Base-by-base conservation (phyloP, 2,888 invertebrate genomes). In the Drosophila helvetica region DNA sequence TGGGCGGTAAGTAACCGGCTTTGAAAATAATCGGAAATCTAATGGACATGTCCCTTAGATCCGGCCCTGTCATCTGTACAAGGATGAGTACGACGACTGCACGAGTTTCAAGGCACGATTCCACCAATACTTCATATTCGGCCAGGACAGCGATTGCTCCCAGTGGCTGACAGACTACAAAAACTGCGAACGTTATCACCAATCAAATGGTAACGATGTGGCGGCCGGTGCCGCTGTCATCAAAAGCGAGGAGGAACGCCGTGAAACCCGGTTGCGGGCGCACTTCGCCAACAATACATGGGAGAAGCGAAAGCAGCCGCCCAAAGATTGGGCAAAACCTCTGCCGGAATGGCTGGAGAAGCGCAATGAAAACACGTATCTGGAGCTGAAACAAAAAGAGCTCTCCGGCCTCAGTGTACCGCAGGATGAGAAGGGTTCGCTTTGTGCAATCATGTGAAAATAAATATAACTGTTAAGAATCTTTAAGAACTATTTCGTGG, bases 101-200 rank as follows among this genome's bases (percentile, higher is more conserved):
- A 95, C 92, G 57, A 95, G 96, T 79, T 92, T 96, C 19, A 94
- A 92, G 91, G 95, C 94, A 0, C 93, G 97, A 76, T 96, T 98
- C 84, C 95, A 98, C 90, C 98, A 98, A 91, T 96, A 96, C 90
- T 98, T 97, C 90, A 93, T 97, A 65, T 93, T 93, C 91, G 98
- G 98, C 0, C 93, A 96, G 87, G 91, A 92, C 0, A 60, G 93
- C 8, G 96, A 98, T 89, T 98, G 98, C 89, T 93, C 93, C 3
- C 95, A 95, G 79, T 98, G 97, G 97, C 94, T 96, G 83, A 93
- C 92, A 59, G 97, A 98, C 91, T 95, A 94, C 80, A 90, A 94
- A 3, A 96, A 96, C 89, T 98, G 98, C 90, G 91, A 93, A 58
- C 93, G 93, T 88, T 98, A 95, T 94, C 92, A 93, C 60, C 92